Conservation (phyloP, 2,797 vertebrate species). For the Gallirallus australis region DNA sequence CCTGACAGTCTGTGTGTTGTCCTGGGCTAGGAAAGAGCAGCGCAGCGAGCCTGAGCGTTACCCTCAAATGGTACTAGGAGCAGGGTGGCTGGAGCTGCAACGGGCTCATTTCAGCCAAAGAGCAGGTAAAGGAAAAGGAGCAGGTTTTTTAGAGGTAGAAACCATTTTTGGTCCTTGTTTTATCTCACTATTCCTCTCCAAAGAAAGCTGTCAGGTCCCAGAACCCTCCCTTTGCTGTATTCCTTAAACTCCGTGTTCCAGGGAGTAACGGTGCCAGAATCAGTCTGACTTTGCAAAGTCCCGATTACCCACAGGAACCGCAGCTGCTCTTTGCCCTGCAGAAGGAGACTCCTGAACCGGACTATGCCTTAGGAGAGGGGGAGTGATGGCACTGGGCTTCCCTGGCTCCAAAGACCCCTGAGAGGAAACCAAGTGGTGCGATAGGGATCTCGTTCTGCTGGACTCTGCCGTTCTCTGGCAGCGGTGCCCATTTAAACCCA, state of each 20-base stretch:
- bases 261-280: background rate
- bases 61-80: background rate
- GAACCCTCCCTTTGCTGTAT: background rate
- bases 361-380: background rate
- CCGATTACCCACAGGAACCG: background rate
- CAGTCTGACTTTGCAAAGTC: background rate
- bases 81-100: background rate
- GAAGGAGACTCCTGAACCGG: background rate
- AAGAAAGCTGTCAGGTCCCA: background rate
- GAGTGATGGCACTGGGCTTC: background rate
- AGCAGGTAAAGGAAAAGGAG: background rate
- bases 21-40: background rate
- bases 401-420: background rate
- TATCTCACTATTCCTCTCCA: background rate
- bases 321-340: background rate
- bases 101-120: background rate
- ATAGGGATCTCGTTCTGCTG: background rate
- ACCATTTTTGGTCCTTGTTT: background rate
- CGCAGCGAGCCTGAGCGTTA: background rate
- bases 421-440: background rate
- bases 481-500: background rate
- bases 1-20: background rate
- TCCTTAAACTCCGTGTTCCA: background rate
- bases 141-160: background rate
- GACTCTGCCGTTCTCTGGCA: accelerated